A percentile compares a stretch with the other conserved stretches of the same genome.
Evolutionary conservation across 2,113 vertebrate species (phyloP).

Genomic region (Apeltes quadracus): DNA sequence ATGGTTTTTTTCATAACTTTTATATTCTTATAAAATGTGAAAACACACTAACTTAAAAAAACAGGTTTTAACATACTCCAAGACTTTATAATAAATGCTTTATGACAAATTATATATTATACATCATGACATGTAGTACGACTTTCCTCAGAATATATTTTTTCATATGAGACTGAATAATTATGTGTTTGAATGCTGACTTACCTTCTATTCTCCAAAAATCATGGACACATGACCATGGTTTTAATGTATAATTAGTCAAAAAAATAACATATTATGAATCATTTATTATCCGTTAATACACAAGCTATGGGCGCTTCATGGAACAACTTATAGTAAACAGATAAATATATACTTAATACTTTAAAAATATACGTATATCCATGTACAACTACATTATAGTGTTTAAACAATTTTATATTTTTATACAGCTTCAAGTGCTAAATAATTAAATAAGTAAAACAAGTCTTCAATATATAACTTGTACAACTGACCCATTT

Average conservation of each 20-base stretch:
- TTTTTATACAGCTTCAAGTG: neutral
- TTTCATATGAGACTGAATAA: no score
- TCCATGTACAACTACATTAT: neutral
- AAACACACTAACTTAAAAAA: no score
- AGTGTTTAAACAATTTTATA: neutral
- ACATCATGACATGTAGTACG: no score
- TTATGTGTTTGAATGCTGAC: no score
- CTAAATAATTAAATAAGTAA: neutral
- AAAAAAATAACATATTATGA: neutral
- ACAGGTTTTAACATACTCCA: no score
- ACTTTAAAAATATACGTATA: neutral
- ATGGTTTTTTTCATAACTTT: no score
- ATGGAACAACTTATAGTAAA: neutral
- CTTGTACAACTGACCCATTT: slow-evolving; percentile 18
- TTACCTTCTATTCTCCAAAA: no score
- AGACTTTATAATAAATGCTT: no score
- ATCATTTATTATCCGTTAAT: neutral
- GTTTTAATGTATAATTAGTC: neutral
- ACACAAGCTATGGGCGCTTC: neutral
- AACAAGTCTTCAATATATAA: neutral
- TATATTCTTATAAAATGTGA: no score
- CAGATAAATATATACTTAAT: neutral
- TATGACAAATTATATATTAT: no score
- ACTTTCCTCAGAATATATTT: no score
- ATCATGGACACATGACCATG: neutral